Conservation (phyloP, 2,797 vertebrate species). For the Naso thynnoides region DNA sequence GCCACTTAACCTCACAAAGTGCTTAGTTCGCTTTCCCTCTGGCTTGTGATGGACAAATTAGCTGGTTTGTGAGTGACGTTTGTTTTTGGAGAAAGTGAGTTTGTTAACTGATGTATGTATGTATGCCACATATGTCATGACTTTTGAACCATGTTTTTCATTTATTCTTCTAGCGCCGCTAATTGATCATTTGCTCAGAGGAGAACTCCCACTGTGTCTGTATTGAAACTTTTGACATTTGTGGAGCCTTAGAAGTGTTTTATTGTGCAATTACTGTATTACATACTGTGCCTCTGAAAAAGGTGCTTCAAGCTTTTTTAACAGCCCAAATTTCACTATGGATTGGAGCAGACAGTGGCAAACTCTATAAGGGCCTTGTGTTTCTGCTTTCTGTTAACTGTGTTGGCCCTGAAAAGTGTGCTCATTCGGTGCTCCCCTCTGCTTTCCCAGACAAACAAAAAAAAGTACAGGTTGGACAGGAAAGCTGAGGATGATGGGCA, state of each 20-base stretch:
- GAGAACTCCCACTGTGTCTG: not conserved
- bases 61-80: constrained; percentile 50
- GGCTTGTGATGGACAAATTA: constrained; percentile 62
- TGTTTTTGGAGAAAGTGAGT: constrained; percentile 36
- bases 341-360: constrained; percentile 11
- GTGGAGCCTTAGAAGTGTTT: constrained; percentile 1
- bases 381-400: constrained; percentile 23
- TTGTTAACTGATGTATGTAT: constrained; percentile 12
- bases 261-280: constrained; percentile 10
- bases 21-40: constrained; percentile 68
- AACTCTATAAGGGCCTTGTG: not conserved
- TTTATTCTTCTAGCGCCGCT: not conserved
- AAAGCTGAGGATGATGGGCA: constrained; percentile 63
- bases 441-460: constrained; percentile 40
- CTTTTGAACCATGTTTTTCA: constrained; percentile 18
- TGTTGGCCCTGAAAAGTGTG: constrained; percentile 15
- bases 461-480: constrained; percentile 59
- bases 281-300: constrained; percentile 9
- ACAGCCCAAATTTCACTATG: not conserved
- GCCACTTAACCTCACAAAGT: constrained; percentile 80
- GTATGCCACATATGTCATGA: not conserved
- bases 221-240: constrained; percentile 23
- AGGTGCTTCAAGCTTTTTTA: constrained; percentile 18
- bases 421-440: constrained; percentile 19
- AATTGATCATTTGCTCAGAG: not conserved